Percentiles rank a stretch among this genome's conserved stretches.
phyloP scores from a whole-genome alignment of 2,113 vertebrate genomes.

The Panurus biarmicus region DNA sequence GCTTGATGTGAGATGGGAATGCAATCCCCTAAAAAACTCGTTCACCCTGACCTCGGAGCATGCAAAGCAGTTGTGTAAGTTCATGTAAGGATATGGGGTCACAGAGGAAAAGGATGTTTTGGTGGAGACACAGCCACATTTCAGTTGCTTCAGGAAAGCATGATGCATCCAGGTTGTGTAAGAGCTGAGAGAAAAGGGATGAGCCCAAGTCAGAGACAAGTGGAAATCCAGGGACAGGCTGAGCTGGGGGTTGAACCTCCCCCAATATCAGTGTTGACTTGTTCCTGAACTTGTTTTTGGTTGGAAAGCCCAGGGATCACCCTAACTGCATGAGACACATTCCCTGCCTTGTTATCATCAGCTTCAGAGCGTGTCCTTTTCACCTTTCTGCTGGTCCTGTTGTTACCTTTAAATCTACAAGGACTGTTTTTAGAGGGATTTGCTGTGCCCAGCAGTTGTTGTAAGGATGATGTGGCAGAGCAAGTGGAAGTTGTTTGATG shows the following conservation, averaged over 20 bases:
- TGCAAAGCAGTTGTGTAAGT: not conserved
- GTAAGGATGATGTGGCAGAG: not conserved
- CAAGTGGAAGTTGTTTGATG: not conserved
- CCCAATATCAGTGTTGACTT: fast-evolving
- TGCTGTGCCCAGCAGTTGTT: not conserved
- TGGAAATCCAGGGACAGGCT: not conserved
- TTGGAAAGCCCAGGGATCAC: not conserved
- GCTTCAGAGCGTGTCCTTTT: not conserved
- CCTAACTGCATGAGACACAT: too few species aligned
- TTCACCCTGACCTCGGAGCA: not conserved
- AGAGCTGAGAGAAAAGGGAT: not conserved
- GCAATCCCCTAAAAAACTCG: not conserved
- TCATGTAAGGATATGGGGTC: not conserved
- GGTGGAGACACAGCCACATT: fast-evolving
- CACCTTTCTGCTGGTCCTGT: not conserved
- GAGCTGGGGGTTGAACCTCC: not conserved
- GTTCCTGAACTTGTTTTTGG: not conserved
- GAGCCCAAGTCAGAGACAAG: not conserved
- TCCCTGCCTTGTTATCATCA: not conserved
- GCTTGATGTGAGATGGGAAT: not conserved
- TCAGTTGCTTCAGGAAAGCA: not conserved
- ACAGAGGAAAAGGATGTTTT: not conserved
- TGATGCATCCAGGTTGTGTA: not conserved
- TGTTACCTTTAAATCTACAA: not conserved
- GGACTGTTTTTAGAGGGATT: not conserved